Conservation (phyloP, 1,140 invertebrate genomes). For the Araneus ventricosus region DNA sequence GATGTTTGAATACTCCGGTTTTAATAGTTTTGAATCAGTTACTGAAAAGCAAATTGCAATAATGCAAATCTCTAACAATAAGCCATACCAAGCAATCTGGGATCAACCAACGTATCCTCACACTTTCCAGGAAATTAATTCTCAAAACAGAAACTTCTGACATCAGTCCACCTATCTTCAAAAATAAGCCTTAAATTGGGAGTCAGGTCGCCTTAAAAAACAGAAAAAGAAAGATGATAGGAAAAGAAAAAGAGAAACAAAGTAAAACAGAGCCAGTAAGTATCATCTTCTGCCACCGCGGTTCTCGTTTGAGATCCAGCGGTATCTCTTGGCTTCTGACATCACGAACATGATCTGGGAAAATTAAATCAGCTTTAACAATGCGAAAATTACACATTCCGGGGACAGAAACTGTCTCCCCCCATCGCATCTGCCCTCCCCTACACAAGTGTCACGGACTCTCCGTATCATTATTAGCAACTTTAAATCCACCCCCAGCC, state of each 20-base stretch:
- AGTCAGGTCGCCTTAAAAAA: no score
- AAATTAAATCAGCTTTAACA: slow-evolving; percentile 73
- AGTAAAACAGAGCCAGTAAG: neutral
- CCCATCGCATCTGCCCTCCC: neutral
- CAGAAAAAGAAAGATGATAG: no score
- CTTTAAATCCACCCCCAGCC: neutral
- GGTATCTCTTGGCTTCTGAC: neutral
- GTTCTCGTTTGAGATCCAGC: neutral
- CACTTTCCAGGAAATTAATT: no score
- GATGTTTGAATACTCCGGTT: no score
- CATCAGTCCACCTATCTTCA: no score
- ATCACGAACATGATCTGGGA: slow-evolving; percentile 62
- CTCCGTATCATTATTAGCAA: slow-evolving; percentile 58
- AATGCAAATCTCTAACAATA: no score
- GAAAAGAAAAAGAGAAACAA: neutral
- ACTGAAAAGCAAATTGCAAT: no score
- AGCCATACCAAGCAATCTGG: no score
- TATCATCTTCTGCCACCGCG: neutral
- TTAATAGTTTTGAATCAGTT: no score
- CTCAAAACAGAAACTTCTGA: no score
- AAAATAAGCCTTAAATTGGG: no score
- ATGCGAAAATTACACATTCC: slow-evolving; percentile 69
- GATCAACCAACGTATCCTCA: no score
- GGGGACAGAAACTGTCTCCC: neutral
- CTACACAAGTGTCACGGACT: slow-evolving; percentile 50